Evolutionary conservation across 2,797 vertebrate species (phyloP).

Genomic region (Rhinatrema bivittatum): DNA sequence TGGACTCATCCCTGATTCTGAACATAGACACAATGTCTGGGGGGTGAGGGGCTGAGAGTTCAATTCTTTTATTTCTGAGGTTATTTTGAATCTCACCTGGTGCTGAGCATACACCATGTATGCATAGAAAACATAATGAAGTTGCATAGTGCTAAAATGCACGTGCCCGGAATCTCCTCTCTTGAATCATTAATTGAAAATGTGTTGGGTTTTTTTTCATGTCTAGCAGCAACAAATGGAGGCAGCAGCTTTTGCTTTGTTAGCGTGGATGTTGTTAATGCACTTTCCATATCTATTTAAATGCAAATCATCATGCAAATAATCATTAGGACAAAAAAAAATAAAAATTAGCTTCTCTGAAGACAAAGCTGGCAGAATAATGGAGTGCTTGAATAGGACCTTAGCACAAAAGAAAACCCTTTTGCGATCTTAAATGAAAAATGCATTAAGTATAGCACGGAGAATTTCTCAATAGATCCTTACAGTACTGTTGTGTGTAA

Average conservation of each 20-base stretch:
- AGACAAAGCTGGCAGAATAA: constrained; percentile 49
- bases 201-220: constrained; percentile 29
- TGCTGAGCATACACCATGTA: constrained; percentile 8
- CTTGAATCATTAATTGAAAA: constrained; percentile 34
- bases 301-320: constrained; percentile 60
- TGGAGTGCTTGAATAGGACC: constrained; percentile 35
- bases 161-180: constrained; percentile 28
- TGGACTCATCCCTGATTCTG: not conserved
- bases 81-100: constrained; percentile 14
- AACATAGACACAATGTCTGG: not conserved
- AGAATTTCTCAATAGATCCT: constrained; percentile 32
- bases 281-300: constrained; percentile 53
- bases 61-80: not conserved
- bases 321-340: constrained; percentile 33
- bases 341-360: constrained; percentile 29
- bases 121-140: constrained; percentile 34
- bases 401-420: constrained; percentile 27
- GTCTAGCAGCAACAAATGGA: constrained; percentile 35
- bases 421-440: constrained; percentile 31
- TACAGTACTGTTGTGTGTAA: constrained; percentile 20
- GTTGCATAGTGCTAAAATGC: constrained; percentile 25
- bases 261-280: constrained; percentile 51
- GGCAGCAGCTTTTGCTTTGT: constrained; percentile 40
- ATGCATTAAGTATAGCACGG: constrained; percentile 24
- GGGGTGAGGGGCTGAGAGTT: no score